phyloP scores from a whole-genome alignment of 2,888 invertebrate genomes.

The Epinotia nisella region DNA sequence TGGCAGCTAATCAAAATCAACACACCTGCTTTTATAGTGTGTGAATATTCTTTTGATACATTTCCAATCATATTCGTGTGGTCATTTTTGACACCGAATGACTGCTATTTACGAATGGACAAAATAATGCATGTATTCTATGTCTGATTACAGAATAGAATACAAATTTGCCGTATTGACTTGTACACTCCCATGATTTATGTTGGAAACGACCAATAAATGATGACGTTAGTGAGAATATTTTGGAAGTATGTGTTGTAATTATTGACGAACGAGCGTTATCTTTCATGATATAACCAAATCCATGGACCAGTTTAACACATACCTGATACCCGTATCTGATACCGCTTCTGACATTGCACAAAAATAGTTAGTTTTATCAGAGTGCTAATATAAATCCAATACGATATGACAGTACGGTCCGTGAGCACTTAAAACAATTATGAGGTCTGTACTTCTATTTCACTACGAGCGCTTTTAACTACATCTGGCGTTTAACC shows the following conservation, averaged over 20 bases:
- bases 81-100: background rate
- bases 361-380: background rate
- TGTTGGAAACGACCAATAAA: background rate
- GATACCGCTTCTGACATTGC: background rate
- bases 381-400: background rate
- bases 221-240: conserved; percentile 19
- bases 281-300: background rate
- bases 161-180: background rate
- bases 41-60: too few relatives aligned
- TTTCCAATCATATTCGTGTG: background rate
- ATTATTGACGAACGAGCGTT: conserved; percentile 8
- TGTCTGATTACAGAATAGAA: conserved; percentile 20
- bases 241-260: background rate
- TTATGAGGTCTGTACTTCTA: too few relatives aligned
- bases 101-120: background rate
- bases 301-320: background rate
- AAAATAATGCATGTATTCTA: conserved; percentile 3
- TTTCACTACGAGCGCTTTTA: too few relatives aligned
- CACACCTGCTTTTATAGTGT: too few relatives aligned
- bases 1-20: too few relatives aligned
- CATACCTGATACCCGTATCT: background rate
- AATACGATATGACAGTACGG: background rate
- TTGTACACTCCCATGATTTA: background rate
- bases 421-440: too few relatives aligned
- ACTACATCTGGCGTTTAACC: too few relatives aligned